Base-by-base conservation (phyloP, 2,797 vertebrate species). In the Phaenicophaeus curvirostris region DNA sequence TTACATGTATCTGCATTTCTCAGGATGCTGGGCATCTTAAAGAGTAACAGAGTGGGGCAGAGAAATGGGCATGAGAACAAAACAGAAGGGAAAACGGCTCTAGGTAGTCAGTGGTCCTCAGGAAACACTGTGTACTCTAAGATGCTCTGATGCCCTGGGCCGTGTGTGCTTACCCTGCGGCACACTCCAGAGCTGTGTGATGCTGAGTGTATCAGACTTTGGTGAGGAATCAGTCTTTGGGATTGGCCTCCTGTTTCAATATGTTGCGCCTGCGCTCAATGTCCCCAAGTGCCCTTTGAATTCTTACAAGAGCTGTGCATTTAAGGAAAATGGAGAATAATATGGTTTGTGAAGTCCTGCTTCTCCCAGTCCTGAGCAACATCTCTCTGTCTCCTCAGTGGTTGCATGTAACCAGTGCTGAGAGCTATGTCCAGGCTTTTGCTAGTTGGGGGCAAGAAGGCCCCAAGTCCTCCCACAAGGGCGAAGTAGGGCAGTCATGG, bases 211-310 rank as follows among this genome's bases (percentile, higher is more conserved):
- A 25, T 37, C 71, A 3, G 2, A 18, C 19, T 39, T 3, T 85
- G 58, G 54, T 1, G 5, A 68, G 41, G 48, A 66, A 48, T 9
- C 35, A 54, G 57, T 44, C 72, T 46, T 89, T 67, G 57, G 25
- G 30, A 42, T 3, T 74, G 54, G 39, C 21, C 8, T 72, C 17
- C 54, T 75, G 8, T 55, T 63, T 76, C 39, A 48, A 2, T 68
- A 11, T 15, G 25, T 69, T 61, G 44, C 1, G 3, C 57, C 63
- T 85, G 61, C 46, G 7, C 30, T 25, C 0, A 0, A 3, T 75
- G 79, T 84, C 73, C 66, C 17, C 35, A n/a, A 3, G 13, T 44
- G 33, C 51, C 62, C 79, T 78, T 61, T 86, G 76, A 72, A 75
- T 58, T 68, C 66, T 39, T 68, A 42, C 5, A 68, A 48, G 44